Conservation (phyloP, 2,888 invertebrate species). For the Lydus trimaculatus region DNA sequence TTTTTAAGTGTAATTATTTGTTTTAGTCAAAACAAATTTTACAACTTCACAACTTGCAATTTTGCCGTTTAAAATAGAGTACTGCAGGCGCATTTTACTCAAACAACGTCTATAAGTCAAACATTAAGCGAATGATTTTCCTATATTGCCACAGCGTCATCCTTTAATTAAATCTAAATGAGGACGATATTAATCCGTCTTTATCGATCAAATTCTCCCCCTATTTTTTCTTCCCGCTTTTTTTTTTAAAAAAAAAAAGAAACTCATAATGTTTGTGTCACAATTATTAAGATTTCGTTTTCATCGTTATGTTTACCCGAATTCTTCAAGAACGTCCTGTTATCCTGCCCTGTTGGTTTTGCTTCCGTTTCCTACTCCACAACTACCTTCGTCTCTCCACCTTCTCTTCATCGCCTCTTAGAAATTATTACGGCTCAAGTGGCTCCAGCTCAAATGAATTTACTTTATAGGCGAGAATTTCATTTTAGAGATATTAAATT, state of each 20-base stretch:
- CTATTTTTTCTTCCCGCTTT: background rate
- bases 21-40: background rate
- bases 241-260: background rate
- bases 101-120: conserved; percentile 8
- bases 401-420: conserved; percentile 28
- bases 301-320: conserved; percentile 55
- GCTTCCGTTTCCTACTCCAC: conserved; percentile 22
- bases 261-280: conserved; percentile 54
- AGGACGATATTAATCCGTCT: background rate
- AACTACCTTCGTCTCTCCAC: conserved; percentile 8
- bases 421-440: conserved; percentile 52
- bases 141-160: background rate
- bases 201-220: background rate
- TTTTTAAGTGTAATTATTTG: background rate
- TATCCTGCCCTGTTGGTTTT: conserved; percentile 17
- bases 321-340: conserved; percentile 44
- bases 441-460: conserved; percentile 53
- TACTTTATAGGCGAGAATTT: conserved; percentile 52
- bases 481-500: conserved; percentile 57
- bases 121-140: background rate
- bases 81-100: conserved; percentile 6
- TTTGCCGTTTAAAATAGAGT: background rate
- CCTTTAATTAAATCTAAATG: conserved; percentile 8
- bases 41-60: background rate
- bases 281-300: conserved; percentile 59